Evolutionary conservation across 2,888 invertebrate species (phyloP).

Genomic region (Drosophila leonis): DNA sequence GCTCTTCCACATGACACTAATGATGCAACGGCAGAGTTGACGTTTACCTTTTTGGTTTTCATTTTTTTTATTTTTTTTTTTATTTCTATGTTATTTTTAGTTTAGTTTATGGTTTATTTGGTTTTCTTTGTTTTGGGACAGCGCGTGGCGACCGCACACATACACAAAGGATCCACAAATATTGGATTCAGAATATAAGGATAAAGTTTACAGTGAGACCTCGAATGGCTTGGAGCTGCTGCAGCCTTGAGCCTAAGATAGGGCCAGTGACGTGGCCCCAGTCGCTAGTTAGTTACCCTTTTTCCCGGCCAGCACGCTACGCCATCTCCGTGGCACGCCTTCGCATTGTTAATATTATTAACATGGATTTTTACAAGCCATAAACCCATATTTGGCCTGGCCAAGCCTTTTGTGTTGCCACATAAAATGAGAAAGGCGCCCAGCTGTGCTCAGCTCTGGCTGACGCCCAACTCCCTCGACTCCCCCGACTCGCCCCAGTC

Average conservation of each 20-base stretch:
- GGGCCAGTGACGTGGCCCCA: conserved; percentile 46
- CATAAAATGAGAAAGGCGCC: conserved; percentile 64
- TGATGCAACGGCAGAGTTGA: conserved; percentile 58
- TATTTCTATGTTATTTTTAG: not conserved
- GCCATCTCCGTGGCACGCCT: conserved; percentile 26
- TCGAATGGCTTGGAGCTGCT: conserved; percentile 14
- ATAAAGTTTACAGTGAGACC: conserved; percentile 36
- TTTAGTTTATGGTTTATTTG: conserved; percentile 17
- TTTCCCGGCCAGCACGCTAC: conserved; percentile 42
- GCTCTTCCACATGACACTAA: conserved; percentile 67
- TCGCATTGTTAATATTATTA: conserved; percentile 75
- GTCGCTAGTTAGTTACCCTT: conserved; percentile 71
- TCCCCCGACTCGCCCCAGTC: not conserved
- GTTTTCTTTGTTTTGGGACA: conserved; percentile 15
- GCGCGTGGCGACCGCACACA: conserved; percentile 34
- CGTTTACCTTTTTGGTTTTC: conserved; percentile 45
- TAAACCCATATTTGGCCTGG: conserved; percentile 74
- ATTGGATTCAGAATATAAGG: conserved; percentile 19
- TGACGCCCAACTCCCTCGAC: not conserved
- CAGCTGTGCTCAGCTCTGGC: conserved; percentile 55
- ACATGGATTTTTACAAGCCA: conserved; percentile 81
- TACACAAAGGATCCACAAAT: conserved; percentile 26
- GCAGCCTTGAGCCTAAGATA: conserved; percentile 53
- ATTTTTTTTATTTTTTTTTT: not conserved
- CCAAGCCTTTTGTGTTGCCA: conserved; percentile 74